A percentile compares a stretch with the other conserved stretches of the same genome.
Evolutionary conservation across 2,888 invertebrate species (phyloP).

Genomic region (Rotaria macrura): DNA sequence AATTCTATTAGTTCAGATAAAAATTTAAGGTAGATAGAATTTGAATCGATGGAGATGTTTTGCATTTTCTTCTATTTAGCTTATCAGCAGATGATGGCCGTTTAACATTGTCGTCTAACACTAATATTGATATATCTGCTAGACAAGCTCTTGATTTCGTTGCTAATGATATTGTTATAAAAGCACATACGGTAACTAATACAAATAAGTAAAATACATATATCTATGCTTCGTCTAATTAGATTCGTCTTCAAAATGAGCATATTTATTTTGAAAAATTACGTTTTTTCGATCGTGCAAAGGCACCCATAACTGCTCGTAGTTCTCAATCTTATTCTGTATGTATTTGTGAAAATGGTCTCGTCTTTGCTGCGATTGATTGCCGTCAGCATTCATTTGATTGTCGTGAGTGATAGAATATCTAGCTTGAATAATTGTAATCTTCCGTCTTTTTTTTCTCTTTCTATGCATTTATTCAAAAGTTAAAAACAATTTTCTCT

Average conservation of each 20-base stretch:
- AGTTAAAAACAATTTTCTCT: neutral
- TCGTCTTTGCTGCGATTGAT: neutral
- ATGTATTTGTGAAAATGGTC: conserved; percentile 13
- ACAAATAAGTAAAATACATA: neutral
- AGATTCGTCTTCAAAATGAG: conserved; percentile 20
- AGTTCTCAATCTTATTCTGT: neutral
- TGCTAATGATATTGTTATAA: neutral
- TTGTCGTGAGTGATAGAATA: neutral
- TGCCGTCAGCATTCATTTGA: conserved; percentile 1
- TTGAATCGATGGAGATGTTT: neutral
- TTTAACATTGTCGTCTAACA: neutral
- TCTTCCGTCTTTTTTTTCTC: neutral
- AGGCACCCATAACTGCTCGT: neutral
- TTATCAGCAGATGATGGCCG: conserved; percentile 6
- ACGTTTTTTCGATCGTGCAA: conserved; percentile 13
- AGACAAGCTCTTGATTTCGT: conserved; percentile 10
- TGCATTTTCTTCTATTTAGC: neutral
- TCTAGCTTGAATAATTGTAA: neutral
- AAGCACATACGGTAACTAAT: neutral
- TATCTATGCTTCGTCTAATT: neutral
- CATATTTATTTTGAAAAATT: conserved; percentile 22
- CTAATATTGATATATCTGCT: neutral
- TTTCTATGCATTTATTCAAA: neutral
- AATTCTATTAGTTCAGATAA: conserved; percentile 15
- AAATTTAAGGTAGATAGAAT: neutral